These are phyloP conservation scores for Lethrus apterus DNA, from an alignment of 1,140 invertebrate genomes.

Conservation along the genomic window DNA sequence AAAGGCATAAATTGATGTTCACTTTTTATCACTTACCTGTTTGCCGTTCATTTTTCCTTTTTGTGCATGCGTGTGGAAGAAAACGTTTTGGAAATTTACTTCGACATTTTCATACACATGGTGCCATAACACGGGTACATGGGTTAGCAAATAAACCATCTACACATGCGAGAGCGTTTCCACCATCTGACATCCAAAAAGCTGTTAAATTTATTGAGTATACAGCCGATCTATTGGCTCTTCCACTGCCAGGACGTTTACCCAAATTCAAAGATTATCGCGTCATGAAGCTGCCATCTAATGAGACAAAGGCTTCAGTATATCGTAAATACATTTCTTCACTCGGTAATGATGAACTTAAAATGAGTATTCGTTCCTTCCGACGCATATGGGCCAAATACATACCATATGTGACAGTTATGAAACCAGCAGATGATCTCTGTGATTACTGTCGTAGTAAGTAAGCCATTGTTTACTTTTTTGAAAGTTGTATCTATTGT, in stretches of 20 bases:
- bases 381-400: not conserved
- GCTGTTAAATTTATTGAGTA: not conserved
- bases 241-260: not conserved
- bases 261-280: too few species aligned
- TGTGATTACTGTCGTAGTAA: not conserved
- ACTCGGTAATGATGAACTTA: not conserved
- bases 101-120: not conserved
- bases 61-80: not conserved
- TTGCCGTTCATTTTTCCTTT: conserved; percentile 1
- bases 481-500: not conserved
- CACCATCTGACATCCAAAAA: not conserved
- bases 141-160: not conserved
- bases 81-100: not conserved
- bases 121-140: not conserved
- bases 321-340: not conserved
- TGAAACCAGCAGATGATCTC: not conserved
- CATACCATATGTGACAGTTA: not conserved
- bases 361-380: not conserved
- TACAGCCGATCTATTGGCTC: not conserved
- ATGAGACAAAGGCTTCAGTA: not conserved
- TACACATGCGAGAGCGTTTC: not conserved
- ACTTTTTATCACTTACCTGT: not conserved
- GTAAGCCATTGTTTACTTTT: not conserved
- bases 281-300: not conserved
- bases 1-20: not conserved